phyloP scores from a whole-genome alignment of 2,888 invertebrate genomes.

The Eilema sororculum region DNA sequence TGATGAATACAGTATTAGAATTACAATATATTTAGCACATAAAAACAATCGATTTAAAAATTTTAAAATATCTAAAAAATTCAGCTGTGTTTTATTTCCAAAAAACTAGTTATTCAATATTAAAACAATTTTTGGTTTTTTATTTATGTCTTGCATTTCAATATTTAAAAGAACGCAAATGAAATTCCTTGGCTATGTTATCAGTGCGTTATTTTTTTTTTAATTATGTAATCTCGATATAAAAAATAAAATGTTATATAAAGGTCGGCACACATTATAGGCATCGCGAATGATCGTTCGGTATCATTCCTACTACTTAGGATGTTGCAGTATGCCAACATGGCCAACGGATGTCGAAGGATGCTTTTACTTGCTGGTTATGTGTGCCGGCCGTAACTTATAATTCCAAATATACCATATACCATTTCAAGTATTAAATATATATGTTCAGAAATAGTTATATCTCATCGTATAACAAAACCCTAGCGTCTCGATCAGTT shows the following conservation, averaged over 20 bases:
- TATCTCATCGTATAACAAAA: constrained; percentile 2
- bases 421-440: background rate
- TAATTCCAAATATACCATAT: background rate
- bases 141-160: background rate
- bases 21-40: too few relatives aligned
- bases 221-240: background rate
- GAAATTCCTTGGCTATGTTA: background rate
- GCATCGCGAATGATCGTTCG: too few relatives aligned
- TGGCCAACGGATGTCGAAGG: too few relatives aligned
- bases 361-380: too few relatives aligned
- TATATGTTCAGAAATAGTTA: background rate
- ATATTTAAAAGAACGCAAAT: background rate
- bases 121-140: background rate
- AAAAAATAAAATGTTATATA: background rate
- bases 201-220: background rate
- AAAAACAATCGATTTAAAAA: too few relatives aligned
- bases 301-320: too few relatives aligned
- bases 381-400: background rate
- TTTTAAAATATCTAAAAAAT: too few relatives aligned
- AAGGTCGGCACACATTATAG: too few relatives aligned
- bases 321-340: too few relatives aligned
- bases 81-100: background rate
- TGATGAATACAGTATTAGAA: too few relatives aligned
- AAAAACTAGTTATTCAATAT: background rate
- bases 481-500: constrained; percentile 24